Percentiles rank a stretch among this genome's conserved stretches.
Conservation (phyloP, 1,140 invertebrate species). For the Drosophila ananassae region DNA sequence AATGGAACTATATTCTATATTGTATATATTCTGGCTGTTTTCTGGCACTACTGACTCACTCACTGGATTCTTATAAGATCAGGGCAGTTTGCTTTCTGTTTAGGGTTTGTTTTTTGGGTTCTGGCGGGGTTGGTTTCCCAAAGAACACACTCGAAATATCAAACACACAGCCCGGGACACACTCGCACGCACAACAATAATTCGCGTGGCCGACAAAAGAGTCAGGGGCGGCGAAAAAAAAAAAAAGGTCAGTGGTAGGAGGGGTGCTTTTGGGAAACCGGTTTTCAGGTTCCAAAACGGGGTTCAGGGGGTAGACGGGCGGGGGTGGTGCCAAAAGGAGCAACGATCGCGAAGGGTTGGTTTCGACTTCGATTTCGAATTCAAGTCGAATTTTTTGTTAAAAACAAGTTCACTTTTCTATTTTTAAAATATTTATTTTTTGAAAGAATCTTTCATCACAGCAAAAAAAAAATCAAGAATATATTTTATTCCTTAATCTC, state of each 20-base stretch:
- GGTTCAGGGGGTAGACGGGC: background rate
- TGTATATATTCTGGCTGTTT: background rate
- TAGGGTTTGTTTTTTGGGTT: constrained; percentile 10
- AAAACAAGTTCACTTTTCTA: background rate
- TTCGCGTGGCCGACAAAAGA: constrained; percentile 6
- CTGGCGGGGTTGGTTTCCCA: constrained; percentile 29
- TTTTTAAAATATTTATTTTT: background rate
- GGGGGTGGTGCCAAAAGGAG: background rate
- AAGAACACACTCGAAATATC: constrained; percentile 9
- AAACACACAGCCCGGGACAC: background rate
- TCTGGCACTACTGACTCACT: constrained; percentile 1
- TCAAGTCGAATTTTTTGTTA: background rate
- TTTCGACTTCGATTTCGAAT: background rate
- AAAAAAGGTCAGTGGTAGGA: too few relatives aligned
- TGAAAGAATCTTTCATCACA: background rate
- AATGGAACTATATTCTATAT: background rate
- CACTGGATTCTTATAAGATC: constrained; percentile 44
- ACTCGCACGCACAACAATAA: constrained; percentile 8
- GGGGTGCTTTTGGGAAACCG: constrained; percentile 10
- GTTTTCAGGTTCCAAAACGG: constrained; percentile 13
- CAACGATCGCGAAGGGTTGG: constrained; percentile 34
- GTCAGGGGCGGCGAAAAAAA: constrained; percentile 1
- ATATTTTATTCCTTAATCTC: background rate
- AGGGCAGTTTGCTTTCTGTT: constrained; percentile 18
- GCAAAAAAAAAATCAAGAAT: background rate